Evolutionary conservation across 2,888 invertebrate species (phyloP), one percentile per base, ranked within the genome.

Genomic region (Apoda limacodes): DNA sequence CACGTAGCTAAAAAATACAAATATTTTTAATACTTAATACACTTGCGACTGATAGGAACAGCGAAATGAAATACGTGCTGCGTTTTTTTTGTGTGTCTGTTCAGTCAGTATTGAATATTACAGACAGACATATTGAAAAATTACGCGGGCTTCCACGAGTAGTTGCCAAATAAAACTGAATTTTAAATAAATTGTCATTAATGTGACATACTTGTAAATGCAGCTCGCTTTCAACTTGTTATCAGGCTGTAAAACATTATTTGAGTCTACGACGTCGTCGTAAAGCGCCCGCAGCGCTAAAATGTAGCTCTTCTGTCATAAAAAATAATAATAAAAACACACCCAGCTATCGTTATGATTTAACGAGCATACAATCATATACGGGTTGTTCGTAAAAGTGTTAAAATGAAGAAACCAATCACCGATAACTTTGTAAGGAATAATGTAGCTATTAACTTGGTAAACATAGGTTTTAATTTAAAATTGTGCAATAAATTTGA

Each of bases 271-370:
- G 74, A 67, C 66, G 67, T 60, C 50, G 66, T 52, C 60, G 69
- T 76, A 76, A 78, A 78, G 55, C 41, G 65, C 78, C 78, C 78
- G 78, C 80, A 78, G 69, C 72, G 75, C 78, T 78, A 76, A 78
- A 78, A 74, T 69, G 78, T 76, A 64, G 68, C 68, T 69, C 63
- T 58, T 64, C 61, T 51, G 57, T 64, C 76, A 63, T 78, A 78
- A 78, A 76, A 65, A 40, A 48, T 51, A n/a, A 70, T 61, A 63
- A 75, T 76, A 78, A 75, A 70, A 75, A 60, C 66, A 63, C 63
- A 59, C 63, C 62, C 63, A 54, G 58, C 54, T 59, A 71, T 70
- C 63, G 70, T 69, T 71, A 70, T 58, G 58, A 56, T 76, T 78
- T 76, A 75, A 78, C 80, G 75, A 74, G 63, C 63, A 37, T 42